Evolutionary conservation across 2,113 vertebrate species (phyloP).

Genomic region (Phyllopteryx taeniolatus): DNA sequence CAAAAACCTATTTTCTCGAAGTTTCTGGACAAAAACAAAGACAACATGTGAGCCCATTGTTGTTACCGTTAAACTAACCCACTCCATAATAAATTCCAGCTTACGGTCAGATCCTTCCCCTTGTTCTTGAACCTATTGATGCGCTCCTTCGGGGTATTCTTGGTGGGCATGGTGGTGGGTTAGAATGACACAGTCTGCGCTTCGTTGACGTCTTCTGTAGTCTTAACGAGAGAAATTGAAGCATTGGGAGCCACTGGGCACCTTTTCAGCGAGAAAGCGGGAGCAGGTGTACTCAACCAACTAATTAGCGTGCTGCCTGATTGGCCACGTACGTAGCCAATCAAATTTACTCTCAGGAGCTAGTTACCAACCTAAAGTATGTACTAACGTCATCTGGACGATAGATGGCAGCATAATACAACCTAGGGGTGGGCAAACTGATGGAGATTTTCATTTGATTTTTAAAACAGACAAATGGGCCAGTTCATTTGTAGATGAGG

Average conservation of each 20-base stretch:
- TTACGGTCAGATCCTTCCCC: constrained; percentile 80
- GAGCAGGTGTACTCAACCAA: not conserved
- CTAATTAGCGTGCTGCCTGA: not conserved
- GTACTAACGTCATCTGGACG: constrained; percentile 1
- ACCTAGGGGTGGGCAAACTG: not conserved
- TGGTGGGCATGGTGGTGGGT: constrained; percentile 66
- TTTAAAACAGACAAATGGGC: too few relatives aligned
- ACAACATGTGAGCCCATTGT: not conserved
- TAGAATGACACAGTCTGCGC: not conserved
- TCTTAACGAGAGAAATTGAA: too few relatives aligned
- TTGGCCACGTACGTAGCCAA: not conserved
- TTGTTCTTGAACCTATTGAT: constrained; percentile 84
- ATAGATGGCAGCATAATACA: constrained; percentile 55
- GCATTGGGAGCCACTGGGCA: accelerated
- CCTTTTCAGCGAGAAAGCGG: constrained; percentile 10
- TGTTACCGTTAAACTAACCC: not conserved
- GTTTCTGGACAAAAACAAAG: constrained; percentile 59
- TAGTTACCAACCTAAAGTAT: not conserved
- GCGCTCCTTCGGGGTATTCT: constrained; percentile 49
- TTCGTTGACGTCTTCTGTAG: not conserved
- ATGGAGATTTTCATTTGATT: too few relatives aligned
- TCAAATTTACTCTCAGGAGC: not conserved
- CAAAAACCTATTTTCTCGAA: constrained; percentile 74
- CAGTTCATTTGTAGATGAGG: too few relatives aligned
- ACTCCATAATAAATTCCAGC: constrained; percentile 29